These are phyloP conservation scores for Anoplophora glabripennis DNA, from an alignment of 1,140 invertebrate genomes.

Conservation along the genomic window DNA sequence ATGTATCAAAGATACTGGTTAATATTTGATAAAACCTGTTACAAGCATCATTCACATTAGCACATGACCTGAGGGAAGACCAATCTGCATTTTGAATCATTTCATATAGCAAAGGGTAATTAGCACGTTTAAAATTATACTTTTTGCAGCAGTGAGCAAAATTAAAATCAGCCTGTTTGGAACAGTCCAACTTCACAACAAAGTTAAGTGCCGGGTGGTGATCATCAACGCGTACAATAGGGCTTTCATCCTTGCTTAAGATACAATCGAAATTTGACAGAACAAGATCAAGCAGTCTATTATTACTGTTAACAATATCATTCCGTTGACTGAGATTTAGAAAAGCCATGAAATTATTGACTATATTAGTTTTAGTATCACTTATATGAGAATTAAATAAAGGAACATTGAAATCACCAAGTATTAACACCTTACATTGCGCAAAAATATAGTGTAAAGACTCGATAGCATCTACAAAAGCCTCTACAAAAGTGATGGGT, in stretches of 20 bases:
- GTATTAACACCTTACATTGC: neutral
- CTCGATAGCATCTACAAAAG: too few species aligned
- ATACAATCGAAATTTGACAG: neutral
- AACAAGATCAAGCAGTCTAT: neutral
- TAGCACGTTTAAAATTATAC: neutral
- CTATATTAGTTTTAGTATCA: neutral
- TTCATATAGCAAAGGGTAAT: conserved; percentile 5
- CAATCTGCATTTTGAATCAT: neutral
- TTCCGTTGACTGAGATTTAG: neutral
- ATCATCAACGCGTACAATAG: neutral
- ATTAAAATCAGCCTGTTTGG: too few species aligned
- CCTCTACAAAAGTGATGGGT: too few species aligned
- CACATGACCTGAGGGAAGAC: neutral
- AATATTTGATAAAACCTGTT: neutral
- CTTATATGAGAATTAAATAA: neutral
- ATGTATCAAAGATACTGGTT: conserved; percentile 1
- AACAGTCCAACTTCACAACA: neutral
- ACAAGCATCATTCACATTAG: too few species aligned
- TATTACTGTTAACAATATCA: neutral
- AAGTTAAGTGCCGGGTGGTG: neutral
- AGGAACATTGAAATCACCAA: conserved; percentile 6
- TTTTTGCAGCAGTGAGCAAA: neutral
- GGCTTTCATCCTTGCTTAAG: neutral
- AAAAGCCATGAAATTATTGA: neutral
- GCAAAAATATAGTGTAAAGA: neutral